A percentile compares a stretch with the other conserved stretches of the same genome.
These are phyloP conservation scores for Aurelia aurita complex sp. Pacific DNA, from an alignment of 30 jellyfish, hydroid and myxozoan species.

Conservation along the genomic window DNA sequence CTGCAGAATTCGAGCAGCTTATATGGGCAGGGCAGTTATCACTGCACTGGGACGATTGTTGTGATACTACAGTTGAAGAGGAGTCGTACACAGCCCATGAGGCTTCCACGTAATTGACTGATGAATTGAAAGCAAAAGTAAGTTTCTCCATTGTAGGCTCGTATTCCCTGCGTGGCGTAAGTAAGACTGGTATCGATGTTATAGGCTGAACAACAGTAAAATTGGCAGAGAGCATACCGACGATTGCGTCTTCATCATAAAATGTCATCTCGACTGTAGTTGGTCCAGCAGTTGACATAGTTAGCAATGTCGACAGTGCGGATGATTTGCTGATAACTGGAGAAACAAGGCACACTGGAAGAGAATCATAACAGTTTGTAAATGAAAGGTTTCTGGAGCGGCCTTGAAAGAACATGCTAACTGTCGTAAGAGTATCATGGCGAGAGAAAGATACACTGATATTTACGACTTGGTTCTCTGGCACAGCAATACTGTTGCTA, in stretches of 20 bases:
- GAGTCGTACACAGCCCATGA: not conserved
- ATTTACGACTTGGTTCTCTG: not conserved
- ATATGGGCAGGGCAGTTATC: not conserved
- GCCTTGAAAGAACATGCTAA: too few species aligned
- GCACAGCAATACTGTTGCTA: constrained; percentile 21
- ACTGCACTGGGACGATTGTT: constrained; percentile 1
- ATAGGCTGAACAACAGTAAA: not conserved
- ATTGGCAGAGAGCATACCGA: not conserved
- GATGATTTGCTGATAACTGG: too few species aligned
- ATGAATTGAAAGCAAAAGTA: not conserved
- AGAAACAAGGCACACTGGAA: too few species aligned
- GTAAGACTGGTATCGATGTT: not conserved
- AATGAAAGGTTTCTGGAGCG: too few species aligned
- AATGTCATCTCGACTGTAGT: not conserved
- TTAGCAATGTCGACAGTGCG: too few species aligned
- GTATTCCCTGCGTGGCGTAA: not conserved
- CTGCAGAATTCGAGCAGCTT: not conserved
- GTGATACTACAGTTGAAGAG: not conserved
- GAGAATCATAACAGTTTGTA: too few species aligned
- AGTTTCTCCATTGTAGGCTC: constrained; percentile 1
- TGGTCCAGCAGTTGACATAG: too few species aligned
- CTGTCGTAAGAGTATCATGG: too few species aligned
- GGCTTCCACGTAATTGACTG: not conserved
- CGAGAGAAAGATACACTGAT: constrained; percentile 7
- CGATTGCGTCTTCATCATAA: not conserved